phyloP scores from a whole-genome alignment of 2,888 invertebrate species.

The Epinotia demarniana region DNA sequence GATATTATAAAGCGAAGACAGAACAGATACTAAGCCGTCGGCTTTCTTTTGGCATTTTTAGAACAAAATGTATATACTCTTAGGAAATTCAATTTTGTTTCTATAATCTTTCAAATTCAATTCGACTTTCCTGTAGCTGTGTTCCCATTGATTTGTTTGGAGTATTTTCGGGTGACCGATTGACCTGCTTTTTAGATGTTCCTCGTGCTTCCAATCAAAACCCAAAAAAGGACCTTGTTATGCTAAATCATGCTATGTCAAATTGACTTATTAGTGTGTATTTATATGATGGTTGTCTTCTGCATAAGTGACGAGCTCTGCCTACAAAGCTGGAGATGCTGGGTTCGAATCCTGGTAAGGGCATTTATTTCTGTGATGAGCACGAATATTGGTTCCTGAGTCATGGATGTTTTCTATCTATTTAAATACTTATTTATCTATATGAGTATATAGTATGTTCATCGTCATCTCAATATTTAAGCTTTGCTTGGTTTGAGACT shows the following conservation, averaged over 20 bases:
- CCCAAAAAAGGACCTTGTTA: background rate
- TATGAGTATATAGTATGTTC: no score
- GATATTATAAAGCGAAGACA: slow-evolving; percentile 76
- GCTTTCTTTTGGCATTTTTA: slow-evolving; percentile 60
- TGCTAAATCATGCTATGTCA: background rate
- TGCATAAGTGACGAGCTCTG: no score
- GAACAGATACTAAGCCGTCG: slow-evolving; percentile 77
- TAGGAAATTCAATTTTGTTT: slow-evolving; percentile 16
- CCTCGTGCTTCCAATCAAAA: background rate
- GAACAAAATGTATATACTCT: slow-evolving; percentile 1
- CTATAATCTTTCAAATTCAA: background rate
- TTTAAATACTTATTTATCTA: no score
- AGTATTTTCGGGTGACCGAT: slow-evolving; percentile 4
- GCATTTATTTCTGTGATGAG: no score
- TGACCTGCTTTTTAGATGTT: slow-evolving; percentile 9
- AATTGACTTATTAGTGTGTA: no score
- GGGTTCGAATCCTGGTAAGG: no score
- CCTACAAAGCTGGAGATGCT: no score
- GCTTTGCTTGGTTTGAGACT: no score
- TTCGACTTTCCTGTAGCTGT: background rate
- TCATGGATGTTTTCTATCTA: no score
- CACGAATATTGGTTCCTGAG: no score
- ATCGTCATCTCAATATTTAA: no score
- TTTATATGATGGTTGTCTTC: no score
- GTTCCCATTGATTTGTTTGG: background rate